These are phyloP conservation scores for Wiebesia pumilae DNA, from an alignment of 1,140 invertebrate genomes.

Conservation along the genomic window DNA sequence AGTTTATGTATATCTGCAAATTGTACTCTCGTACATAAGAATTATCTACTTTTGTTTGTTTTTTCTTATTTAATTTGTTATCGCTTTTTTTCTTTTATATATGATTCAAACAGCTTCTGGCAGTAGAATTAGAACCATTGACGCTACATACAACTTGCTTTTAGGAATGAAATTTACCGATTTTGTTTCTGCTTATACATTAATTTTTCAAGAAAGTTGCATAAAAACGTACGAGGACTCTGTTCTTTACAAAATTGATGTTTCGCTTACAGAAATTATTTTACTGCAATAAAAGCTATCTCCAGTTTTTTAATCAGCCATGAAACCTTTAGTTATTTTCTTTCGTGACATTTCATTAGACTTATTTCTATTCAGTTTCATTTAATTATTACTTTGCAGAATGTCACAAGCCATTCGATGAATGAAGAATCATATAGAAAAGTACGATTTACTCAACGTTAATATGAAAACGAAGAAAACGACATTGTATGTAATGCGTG, in stretches of 20 bases:
- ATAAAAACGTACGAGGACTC: not conserved
- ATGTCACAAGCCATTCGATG: not conserved
- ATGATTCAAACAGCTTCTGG: not conserved
- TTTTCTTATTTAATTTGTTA: not conserved
- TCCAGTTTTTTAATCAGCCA: not conserved
- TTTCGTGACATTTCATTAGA: not conserved
- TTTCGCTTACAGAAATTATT: not conserved
- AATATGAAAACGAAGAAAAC: not conserved
- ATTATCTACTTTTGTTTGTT: conserved; percentile 3
- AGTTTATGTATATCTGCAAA: conserved; percentile 42
- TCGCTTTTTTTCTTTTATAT: conserved; percentile 3
- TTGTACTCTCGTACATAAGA: conserved; percentile 31
- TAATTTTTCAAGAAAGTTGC: not conserved
- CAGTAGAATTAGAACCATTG: not conserved
- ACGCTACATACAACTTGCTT: not conserved
- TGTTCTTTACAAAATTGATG: not conserved
- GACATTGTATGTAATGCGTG: not conserved
- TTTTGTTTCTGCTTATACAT: conserved; percentile 1
- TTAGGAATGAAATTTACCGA: not conserved
- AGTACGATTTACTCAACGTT: not conserved
- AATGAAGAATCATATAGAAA: not conserved
- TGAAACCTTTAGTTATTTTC: not conserved
- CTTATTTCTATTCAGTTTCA: not conserved
- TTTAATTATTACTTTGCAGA: not conserved
- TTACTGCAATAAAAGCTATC: not conserved